These are phyloP conservation scores for Andricus curvator DNA, from an alignment of 2,888 invertebrate genomes.

Conservation along the genomic window DNA sequence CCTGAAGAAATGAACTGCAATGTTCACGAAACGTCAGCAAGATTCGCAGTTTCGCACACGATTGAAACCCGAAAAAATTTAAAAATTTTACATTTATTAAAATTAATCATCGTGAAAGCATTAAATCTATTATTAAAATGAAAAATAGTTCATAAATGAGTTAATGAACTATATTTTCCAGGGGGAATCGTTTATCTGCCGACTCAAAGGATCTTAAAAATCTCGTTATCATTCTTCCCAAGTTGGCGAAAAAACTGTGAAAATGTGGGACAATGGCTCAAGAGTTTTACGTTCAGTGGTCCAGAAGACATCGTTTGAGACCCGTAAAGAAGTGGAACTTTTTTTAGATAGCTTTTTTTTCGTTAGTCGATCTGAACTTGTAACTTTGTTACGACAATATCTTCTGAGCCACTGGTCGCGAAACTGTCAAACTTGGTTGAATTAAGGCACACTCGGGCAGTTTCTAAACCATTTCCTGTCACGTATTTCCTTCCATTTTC, in stretches of 20 bases:
- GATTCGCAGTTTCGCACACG: too few relatives aligned
- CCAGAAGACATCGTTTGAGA: constrained; percentile 9
- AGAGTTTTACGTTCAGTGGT: constrained; percentile 25
- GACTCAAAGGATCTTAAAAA: neutral
- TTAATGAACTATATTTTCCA: neutral
- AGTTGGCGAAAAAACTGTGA: neutral
- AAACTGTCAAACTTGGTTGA: constrained; percentile 38
- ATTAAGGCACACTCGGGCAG: constrained; percentile 29
- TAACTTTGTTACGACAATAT: constrained; percentile 40
- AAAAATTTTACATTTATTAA: too few relatives aligned
- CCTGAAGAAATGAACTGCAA: too few relatives aligned
- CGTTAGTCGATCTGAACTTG: constrained; percentile 17
- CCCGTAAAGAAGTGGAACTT: constrained; percentile 5
- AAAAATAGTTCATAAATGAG: neutral
- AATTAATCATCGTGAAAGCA: too few relatives aligned
- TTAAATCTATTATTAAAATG: too few relatives aligned
- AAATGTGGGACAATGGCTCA: constrained; percentile 1
- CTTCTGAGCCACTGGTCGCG: constrained; percentile 34
- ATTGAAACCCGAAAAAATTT: too few relatives aligned
- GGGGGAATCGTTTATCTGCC: neutral
- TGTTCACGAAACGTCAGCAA: too few relatives aligned
- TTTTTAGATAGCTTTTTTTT: neutral
- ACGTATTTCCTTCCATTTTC: constrained; percentile 34
- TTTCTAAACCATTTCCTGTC: constrained; percentile 29
- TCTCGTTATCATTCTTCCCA: constrained; percentile 1